Conservation (phyloP, 1,140 invertebrate species). For the Drosophila pseudoananassae region DNA sequence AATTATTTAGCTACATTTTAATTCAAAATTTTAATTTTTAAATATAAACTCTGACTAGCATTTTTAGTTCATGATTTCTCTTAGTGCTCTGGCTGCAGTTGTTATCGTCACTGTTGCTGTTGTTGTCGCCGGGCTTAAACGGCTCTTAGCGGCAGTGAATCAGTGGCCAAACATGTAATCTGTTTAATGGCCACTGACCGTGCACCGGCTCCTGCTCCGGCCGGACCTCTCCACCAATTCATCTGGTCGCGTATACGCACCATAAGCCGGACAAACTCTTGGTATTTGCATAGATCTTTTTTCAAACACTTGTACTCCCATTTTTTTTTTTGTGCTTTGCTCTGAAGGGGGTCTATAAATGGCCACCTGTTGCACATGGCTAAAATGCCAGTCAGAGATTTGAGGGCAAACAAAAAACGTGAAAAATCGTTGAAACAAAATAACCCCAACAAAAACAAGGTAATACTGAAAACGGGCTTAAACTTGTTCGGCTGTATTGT, state of each 20-base stretch:
- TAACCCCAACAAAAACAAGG: slow-evolving; percentile 31
- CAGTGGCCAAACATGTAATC: slow-evolving; percentile 68
- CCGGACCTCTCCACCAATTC: background rate
- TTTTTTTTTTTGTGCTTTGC: slow-evolving; percentile 15
- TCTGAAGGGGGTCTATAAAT: slow-evolving; percentile 8
- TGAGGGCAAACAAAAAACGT: slow-evolving; percentile 39
- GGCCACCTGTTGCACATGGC: slow-evolving; percentile 60
- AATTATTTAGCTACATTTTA: too few species aligned
- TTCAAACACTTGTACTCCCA: slow-evolving; percentile 15
- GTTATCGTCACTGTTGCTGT: slow-evolving; percentile 54
- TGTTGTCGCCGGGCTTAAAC: slow-evolving; percentile 65
- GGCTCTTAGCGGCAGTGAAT: slow-evolving; percentile 67
- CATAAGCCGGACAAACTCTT: slow-evolving; percentile 14
- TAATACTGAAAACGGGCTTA: slow-evolving; percentile 23
- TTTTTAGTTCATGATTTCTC: background rate
- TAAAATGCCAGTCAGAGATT: slow-evolving; percentile 29
- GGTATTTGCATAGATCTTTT: slow-evolving; percentile 44
- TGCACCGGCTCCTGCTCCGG: slow-evolving; percentile 13
- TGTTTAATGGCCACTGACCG: slow-evolving; percentile 65
- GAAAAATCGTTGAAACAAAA: slow-evolving; percentile 37
- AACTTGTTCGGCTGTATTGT: slow-evolving; percentile 39
- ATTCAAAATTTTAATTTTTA: too few species aligned
- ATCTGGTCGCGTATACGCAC: slow-evolving; percentile 40
- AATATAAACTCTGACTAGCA: too few species aligned
- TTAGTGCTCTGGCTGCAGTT: slow-evolving; percentile 30